Evolutionary conservation across 2,797 vertebrate species (phyloP).

Genomic region (Phoeniculus purpureus): DNA sequence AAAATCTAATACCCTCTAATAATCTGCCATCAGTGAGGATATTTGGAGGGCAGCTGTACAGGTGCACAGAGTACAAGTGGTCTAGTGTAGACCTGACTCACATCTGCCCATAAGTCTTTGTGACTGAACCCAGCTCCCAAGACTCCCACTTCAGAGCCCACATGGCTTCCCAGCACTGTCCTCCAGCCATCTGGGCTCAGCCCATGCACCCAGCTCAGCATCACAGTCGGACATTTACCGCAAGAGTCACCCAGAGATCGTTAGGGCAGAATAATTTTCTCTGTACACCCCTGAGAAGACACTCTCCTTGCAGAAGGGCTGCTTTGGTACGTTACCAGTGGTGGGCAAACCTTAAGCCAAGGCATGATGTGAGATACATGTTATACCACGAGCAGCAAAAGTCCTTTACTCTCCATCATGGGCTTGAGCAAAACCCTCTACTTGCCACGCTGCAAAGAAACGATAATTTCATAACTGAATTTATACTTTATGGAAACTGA

Average conservation of each 20-base stretch:
- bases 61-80: not conserved
- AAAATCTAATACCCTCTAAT: not conserved
- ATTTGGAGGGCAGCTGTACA: not conserved
- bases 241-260: not conserved
- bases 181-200: not conserved
- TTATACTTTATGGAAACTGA: not conserved
- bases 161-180: rapidly evolving
- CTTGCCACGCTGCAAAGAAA: not conserved
- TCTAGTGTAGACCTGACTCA: not conserved
- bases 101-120: not conserved
- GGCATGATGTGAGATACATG: not conserved
- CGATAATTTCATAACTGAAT: rapidly evolving
- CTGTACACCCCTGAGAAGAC: not conserved
- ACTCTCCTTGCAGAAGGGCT: not conserved
- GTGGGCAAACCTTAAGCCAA: not conserved
- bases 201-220: not conserved
- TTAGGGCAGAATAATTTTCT: not conserved
- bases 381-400: not conserved
- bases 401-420: not conserved
- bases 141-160: not conserved
- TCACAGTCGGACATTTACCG: not conserved
- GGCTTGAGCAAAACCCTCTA: not conserved
- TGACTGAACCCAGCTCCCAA: not conserved
- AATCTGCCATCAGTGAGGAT: not conserved
- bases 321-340: not conserved